Evolutionary conservation across 2,797 vertebrate genomes (phyloP).

Genomic region (Hyperoplus lanceolatus): DNA sequence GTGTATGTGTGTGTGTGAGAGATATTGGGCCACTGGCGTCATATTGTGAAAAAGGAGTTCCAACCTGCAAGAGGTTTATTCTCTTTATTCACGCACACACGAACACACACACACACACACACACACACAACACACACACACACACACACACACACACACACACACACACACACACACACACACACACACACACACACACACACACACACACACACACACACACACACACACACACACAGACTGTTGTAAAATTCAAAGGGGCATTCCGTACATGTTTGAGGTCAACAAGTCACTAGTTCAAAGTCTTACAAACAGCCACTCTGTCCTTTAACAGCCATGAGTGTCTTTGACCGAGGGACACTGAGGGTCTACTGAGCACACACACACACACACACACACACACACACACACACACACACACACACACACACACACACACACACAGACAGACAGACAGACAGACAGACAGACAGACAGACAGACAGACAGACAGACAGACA

Average conservation of each 20-base stretch:
- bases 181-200: not conserved
- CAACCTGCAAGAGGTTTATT: conserved; percentile 61
- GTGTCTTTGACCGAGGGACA: conserved; percentile 24
- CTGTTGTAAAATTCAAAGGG: not conserved
- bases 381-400: no score
- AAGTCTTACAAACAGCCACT: conserved; percentile 48
- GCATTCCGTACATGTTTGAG: conserved; percentile 25
- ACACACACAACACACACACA: conserved; percentile 18
- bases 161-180: conserved; percentile 12
- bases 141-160: conserved; percentile 24
- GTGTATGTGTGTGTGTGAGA: no score
- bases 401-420: no score
- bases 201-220: not conserved
- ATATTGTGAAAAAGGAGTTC: conserved; percentile 27
- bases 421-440: no score
- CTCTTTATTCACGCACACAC: no score
- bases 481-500: no score
- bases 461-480: no score
- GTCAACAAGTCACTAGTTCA: conserved; percentile 48
- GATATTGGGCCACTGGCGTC: no score
- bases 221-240: not conserved
- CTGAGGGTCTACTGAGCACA: not conserved
- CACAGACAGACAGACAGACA: no score
- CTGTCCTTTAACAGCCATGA: conserved; percentile 46
- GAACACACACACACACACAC: no score